These are phyloP conservation scores for Drosophila hamatofila DNA, from an alignment of 2,888 invertebrate genomes.

Conservation along the genomic window DNA sequence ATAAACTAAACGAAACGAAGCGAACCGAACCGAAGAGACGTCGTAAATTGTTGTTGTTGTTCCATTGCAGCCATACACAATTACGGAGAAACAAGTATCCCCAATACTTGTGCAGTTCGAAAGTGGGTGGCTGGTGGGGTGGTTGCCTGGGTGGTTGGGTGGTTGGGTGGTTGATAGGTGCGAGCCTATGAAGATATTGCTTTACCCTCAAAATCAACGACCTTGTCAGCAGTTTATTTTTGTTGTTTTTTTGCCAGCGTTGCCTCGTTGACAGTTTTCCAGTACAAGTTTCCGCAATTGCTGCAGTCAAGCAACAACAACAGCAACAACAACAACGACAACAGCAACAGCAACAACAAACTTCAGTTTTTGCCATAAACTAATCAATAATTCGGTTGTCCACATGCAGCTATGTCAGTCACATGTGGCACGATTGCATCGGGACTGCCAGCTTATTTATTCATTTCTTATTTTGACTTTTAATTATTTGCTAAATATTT, in stretches of 20 bases:
- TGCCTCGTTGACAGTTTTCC: constrained; percentile 65
- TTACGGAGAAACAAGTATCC: constrained; percentile 59
- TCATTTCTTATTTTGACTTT: not conserved
- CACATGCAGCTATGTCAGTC: constrained; percentile 1
- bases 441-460: not conserved
- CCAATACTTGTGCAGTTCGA: not conserved
- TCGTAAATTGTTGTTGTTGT: constrained; percentile 55
- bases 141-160: not conserved
- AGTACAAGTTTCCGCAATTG: constrained; percentile 45
- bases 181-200: constrained; percentile 21
- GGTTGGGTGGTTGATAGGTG: not conserved
- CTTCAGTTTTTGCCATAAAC: constrained; percentile 35
- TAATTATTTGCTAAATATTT: constrained; percentile 6
- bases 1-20: constrained; percentile 54
- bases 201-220: constrained; percentile 52
- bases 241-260: constrained; percentile 29
- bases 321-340: not conserved
- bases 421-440: not conserved
- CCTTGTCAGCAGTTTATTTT: constrained; percentile 65
- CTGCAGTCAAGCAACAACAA: constrained; percentile 11
- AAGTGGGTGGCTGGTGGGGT: not conserved
- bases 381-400: constrained; percentile 63
- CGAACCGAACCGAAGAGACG: constrained; percentile 43
- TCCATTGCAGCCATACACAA: constrained; percentile 50
- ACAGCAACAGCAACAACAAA: constrained; percentile 7